These are phyloP conservation scores for Mesoligia furuncula DNA, from an alignment of 2,888 invertebrate species.

Conservation along the genomic window DNA sequence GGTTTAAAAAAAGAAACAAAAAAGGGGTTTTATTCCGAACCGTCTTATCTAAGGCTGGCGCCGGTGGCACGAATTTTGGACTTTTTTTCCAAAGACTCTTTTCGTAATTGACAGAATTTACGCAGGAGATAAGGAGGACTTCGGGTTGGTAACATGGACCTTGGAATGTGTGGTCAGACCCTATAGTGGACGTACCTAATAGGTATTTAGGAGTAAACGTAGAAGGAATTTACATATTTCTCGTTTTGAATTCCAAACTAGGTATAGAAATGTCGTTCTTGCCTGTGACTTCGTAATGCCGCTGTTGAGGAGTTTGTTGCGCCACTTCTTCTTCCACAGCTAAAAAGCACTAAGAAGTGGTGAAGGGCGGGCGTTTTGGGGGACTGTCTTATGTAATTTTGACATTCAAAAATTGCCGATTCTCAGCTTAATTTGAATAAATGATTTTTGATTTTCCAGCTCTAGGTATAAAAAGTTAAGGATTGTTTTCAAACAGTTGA, in stretches of 20 bases:
- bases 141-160: slow-evolving; percentile 45
- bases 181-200: background rate
- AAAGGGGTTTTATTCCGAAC: slow-evolving; percentile 59
- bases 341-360: background rate
- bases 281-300: background rate
- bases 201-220: slow-evolving; percentile 30
- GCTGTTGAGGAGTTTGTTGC: background rate
- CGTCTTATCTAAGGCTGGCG: slow-evolving; percentile 70
- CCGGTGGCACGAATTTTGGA: slow-evolving; percentile 71
- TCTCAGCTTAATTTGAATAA: background rate
- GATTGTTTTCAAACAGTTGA: background rate
- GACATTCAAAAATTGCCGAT: background rate
- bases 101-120: slow-evolving; percentile 75
- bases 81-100: slow-evolving; percentile 55
- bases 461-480: background rate
- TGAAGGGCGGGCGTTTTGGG: background rate
- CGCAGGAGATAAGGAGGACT: slow-evolving; percentile 66
- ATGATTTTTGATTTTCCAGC: background rate
- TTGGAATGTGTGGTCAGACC: slow-evolving; percentile 49
- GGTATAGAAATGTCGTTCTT: background rate
- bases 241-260: slow-evolving; percentile 3
- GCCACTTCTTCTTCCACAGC: background rate
- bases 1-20: slow-evolving; percentile 65
- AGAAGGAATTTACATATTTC: slow-evolving; percentile 1
- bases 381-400: background rate